A percentile compares a stretch with the other conserved stretches of the same genome.
Conservation (phyloP, 1,140 invertebrate genomes). For the Drosophila sp. region DNA sequence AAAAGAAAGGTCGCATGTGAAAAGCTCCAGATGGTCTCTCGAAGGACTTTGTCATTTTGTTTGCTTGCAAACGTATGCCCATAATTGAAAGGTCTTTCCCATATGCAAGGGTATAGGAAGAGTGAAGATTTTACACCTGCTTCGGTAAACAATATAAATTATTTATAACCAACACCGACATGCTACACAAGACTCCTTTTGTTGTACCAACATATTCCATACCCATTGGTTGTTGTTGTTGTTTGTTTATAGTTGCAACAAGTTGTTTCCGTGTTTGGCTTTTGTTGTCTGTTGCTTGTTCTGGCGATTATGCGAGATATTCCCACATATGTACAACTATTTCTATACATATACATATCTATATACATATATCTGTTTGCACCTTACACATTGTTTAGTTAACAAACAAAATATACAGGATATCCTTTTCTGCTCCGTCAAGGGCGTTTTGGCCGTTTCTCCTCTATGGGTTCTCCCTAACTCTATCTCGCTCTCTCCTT, state of each 20-base stretch:
- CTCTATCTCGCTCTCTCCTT: background rate
- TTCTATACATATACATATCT: conserved; percentile 18
- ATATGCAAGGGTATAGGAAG: background rate
- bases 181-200: conserved; percentile 25
- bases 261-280: conserved; percentile 76
- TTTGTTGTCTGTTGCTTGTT: conserved; percentile 39
- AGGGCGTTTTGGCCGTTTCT: conserved; percentile 11
- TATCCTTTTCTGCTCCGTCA: conserved; percentile 50
- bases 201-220: conserved; percentile 34
- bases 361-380: conserved; percentile 26
- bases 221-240: conserved; percentile 31
- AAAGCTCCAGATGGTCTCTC: no score
- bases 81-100: background rate
- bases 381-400: conserved; percentile 39
- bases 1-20: no score
- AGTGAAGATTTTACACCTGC: conserved; percentile 64
- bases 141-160: conserved; percentile 70
- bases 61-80: background rate
- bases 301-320: conserved; percentile 61
- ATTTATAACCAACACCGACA: conserved; percentile 61
- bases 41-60: no score
- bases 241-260: conserved; percentile 65
- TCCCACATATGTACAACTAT: conserved; percentile 2
- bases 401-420: conserved; percentile 61
- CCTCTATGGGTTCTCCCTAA: background rate